Base-by-base conservation (phyloP, 2,797 vertebrate species). In the Kryptolebias ocellatus region DNA sequence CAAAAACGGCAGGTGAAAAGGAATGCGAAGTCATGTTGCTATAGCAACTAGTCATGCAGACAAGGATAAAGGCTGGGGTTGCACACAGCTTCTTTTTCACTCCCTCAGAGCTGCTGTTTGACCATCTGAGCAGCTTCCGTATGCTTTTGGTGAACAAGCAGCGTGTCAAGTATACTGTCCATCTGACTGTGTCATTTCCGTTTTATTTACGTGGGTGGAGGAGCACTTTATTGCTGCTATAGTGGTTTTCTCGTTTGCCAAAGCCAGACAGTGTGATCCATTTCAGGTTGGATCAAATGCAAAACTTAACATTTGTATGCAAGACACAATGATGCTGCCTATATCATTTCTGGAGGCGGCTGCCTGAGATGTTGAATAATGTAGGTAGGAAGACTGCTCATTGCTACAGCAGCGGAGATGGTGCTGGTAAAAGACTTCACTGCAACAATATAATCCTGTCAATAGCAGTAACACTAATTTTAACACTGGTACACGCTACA, bases 1-100 rank as follows among this genome's bases (percentile, higher is more conserved):
- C 87, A 89, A 85, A 92, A 91, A 87, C 72, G 79, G 83, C 91
- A 91, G 90, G 88, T 91, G 89, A 90, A 90, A 87, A 90, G 88
- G 87, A 92, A 92, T 91, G 89, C 77, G 17, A 91, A 91, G 89
- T 89, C 86, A 91, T 72, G 89, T 93, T 91, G 87, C 91, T 77
- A 93, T 93, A 88, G 92, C 90, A 93, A 93, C 92, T 86, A 74
- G 84, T 76, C 67, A 77, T 87, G 89, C 79, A 89, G 84, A 77
- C 61, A 65, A 81, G 80, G 73, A 90, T 83, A 82, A 87, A 84
- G 79, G 73, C 81, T 75, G 67, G 71, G 84, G 78, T 79, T 84
- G 72, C 55, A 74, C 80, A 81, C 79, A 58, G 82, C 76, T 78
- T 51, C 72, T 75, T 56, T 67, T 69, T 71, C 51, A 59, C 84